Evolutionary conservation across 30 jellyfish, hydroid and myxozoan species (phyloP).

Genomic region (Pseudorhiza aurosa): DNA sequence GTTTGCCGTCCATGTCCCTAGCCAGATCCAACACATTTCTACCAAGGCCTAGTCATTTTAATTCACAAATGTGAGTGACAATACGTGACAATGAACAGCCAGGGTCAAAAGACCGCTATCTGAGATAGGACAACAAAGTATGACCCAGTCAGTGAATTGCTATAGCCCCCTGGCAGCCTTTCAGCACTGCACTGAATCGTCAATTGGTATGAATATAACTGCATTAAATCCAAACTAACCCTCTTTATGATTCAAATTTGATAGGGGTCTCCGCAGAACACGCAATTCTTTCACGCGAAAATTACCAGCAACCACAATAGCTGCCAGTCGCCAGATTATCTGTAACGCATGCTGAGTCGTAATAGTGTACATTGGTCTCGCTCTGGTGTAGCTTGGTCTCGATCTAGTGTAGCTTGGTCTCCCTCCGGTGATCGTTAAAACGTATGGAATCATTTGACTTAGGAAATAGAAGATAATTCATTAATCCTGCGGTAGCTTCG

Average conservation of each 20-base stretch:
- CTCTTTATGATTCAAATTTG: not conserved
- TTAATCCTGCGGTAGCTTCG: constrained; percentile 12
- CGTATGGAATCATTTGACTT: not conserved
- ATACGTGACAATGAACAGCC: no score
- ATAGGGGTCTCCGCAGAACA: not conserved
- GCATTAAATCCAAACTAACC: not conserved
- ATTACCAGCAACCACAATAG: not conserved
- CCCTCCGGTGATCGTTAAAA: no score
- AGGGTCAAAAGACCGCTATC: no score
- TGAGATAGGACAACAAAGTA: no score
- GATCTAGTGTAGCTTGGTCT: no score
- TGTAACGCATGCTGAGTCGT: constrained; percentile 24
- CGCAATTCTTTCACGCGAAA: constrained; percentile 42
- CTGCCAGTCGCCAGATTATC: constrained; percentile 36
- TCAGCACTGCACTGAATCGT: not conserved
- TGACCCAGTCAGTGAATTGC: constrained; percentile 15
- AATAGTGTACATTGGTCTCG: no score
- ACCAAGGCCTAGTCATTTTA: no score
- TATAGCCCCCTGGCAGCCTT: not conserved
- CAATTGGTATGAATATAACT: not conserved
- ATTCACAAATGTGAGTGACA: no score
- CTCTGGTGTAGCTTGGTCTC: no score
- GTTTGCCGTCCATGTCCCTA: no score
- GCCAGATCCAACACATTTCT: no score
- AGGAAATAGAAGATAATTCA: constrained; percentile 23